A percentile compares a stretch with the other conserved stretches of the same genome.
Conservation (phyloP, 2,113 vertebrate species). For the Gavia stellata region DNA sequence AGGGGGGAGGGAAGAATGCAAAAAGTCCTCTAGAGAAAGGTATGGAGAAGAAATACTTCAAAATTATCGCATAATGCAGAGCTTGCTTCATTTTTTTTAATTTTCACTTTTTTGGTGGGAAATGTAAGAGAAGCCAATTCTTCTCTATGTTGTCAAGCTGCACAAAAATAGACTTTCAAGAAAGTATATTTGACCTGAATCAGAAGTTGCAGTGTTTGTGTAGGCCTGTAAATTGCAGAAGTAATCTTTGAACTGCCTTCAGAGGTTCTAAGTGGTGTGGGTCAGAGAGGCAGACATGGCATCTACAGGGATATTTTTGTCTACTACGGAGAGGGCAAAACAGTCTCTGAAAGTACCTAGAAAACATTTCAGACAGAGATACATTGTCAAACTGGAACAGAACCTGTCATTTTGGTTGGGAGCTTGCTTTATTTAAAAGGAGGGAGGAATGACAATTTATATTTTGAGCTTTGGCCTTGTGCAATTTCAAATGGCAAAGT, state of each 20-base stretch:
- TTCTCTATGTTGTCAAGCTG: neutral
- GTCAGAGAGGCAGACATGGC: neutral
- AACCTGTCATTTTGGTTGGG: neutral
- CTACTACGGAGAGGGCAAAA: neutral
- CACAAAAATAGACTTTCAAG: neutral
- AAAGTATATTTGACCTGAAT: neutral
- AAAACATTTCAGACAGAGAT: neutral
- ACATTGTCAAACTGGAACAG: neutral
- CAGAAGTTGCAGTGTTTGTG: neutral
- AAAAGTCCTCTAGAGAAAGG: neutral
- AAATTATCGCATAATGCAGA: neutral
- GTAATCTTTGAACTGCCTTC: neutral
- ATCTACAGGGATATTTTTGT: neutral
- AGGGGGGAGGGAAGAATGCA: too few relatives aligned
- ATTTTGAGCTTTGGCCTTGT: neutral
- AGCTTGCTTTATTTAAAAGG: neutral
- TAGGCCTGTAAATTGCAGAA: neutral
- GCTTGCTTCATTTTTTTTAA: neutral
- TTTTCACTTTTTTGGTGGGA: too few relatives aligned
- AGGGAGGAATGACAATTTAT: neutral
- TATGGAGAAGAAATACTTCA: neutral
- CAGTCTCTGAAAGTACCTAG: neutral
- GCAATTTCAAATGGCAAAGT: neutral
- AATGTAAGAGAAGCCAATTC: neutral
- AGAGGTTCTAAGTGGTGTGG: neutral